Base-by-base conservation (phyloP, 2,888 invertebrate genomes). In the Eutolmus rufibarbis region DNA sequence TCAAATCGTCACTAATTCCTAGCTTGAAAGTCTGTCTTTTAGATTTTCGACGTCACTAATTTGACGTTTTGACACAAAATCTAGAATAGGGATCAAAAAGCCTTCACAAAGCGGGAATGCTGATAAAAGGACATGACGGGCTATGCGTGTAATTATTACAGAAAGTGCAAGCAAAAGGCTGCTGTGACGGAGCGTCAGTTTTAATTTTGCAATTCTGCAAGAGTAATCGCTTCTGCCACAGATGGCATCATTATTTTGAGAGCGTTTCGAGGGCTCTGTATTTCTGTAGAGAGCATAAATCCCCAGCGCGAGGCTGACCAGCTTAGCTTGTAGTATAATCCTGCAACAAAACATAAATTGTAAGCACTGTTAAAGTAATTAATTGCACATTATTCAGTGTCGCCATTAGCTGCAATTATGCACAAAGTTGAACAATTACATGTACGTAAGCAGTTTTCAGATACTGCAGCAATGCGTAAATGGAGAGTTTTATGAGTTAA, bases 181-280 rank as follows among this genome's bases (percentile, higher is more conserved):
- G 34, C 56, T 40, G 28, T 23, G 16, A 37, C 19, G 14, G 23
- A 40, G 12, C 23, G 7, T 34, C 66, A 57, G 16, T 82, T 82
- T 57, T 57, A 82, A 82, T 82, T 82, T 34, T n/a, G 23, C 82
- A 14, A 31, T 79, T 79, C 37, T 82, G 82, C 66, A 82, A 28
- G n/a, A 81, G 82, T 82, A 37, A 82, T 57, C 82, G 34, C 5
- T 37, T 14, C 66, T 82, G 66, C 57, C 31, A 16, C 9, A 37
- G 57, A 82, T 82, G 57, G 82, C 82, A 57, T 82, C 82, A 57
- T 82, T 82, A 82, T 82, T 82, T 57, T 57, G 57, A 82, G 57
- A 79, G 66, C 2, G 9, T 37, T 57, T 82, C 23, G 34, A 57
- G 56, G n/a, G 66, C 82, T 31, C 12, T 82, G 57, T 66, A 82